A percentile compares a stretch with the other conserved stretches of the same genome.
phyloP scores from a whole-genome alignment of 2,888 invertebrate genomes.

The Arenicola marina region DNA sequence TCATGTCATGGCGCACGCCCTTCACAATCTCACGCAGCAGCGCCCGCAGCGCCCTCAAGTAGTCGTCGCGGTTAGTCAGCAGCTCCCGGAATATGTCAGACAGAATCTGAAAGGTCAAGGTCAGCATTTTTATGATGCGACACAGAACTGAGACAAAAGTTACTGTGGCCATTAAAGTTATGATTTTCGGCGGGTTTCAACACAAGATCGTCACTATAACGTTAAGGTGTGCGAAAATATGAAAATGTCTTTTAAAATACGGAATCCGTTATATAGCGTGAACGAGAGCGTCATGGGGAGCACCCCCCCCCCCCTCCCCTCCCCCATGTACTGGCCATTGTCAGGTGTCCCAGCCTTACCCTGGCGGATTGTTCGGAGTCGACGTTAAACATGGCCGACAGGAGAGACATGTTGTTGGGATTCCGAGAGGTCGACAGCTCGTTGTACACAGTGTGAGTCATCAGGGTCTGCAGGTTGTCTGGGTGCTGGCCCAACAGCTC shows the following conservation, averaged over 20 bases:
- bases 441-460: conserved; percentile 92
- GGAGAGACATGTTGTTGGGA: conserved; percentile 92
- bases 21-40: conserved; percentile 87
- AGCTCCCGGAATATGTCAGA: conserved; percentile 73
- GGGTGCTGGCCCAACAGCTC: conserved; percentile 86
- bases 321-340: no score
- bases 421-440: conserved; percentile 86
- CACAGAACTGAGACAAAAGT: no score
- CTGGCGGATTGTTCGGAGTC: conserved; percentile 80
- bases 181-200: no score
- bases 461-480: conserved; percentile 80
- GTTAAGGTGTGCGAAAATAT: no score
- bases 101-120: conserved; percentile 47
- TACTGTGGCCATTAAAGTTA: no score
- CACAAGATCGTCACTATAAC: no score
- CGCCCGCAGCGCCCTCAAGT: conserved; percentile 81
- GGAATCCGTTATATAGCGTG: no score
- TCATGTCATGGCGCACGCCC: conserved; percentile 79
- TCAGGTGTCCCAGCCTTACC: no score
- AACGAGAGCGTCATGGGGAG: no score
- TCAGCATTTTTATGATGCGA: no score
- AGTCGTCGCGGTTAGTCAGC: conserved; percentile 79
- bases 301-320: no score
- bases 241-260: no score
- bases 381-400: conserved; percentile 85